A percentile compares a stretch with the other conserved stretches of the same genome.
Conservation (phyloP, 2,888 invertebrate genomes). For the Athripsodes cinereus region DNA sequence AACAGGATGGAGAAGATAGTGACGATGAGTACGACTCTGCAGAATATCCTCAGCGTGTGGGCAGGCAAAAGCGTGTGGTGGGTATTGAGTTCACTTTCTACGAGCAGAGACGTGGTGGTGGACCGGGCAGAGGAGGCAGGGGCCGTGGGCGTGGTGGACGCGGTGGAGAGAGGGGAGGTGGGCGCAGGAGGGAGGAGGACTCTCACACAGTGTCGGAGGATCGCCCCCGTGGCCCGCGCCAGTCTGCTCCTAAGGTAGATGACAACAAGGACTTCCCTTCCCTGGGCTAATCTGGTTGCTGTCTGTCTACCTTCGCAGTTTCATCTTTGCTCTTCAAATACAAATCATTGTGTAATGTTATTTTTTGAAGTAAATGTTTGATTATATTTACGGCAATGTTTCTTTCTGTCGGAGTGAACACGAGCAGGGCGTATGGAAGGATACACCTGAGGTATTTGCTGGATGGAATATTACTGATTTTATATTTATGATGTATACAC, state of each 20-base stretch:
- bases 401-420: constrained; percentile 35
- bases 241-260: constrained; percentile 78
- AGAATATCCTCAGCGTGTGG: constrained; percentile 80
- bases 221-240: constrained; percentile 38
- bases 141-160: constrained; percentile 51
- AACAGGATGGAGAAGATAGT: constrained; percentile 54
- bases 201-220: constrained; percentile 35
- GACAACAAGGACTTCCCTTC: constrained; percentile 95
- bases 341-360: constrained; percentile 44
- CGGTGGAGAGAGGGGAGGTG: constrained; percentile 30
- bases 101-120: constrained; percentile 68
- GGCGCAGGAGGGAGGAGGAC: constrained; percentile 30
- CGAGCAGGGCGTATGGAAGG: background rate
- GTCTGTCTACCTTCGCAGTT: constrained; percentile 10
- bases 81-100: constrained; percentile 86
- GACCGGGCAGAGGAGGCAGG: constrained; percentile 57
- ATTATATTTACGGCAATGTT: constrained; percentile 52
- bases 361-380: constrained; percentile 53
- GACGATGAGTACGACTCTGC: constrained; percentile 70
- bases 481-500: constrained; percentile 2
- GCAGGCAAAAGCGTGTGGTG: constrained; percentile 76
- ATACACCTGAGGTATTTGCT: background rate
- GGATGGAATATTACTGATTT: background rate
- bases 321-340: constrained; percentile 18
- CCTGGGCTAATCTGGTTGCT: constrained; percentile 62